Evolutionary conservation across 2,888 invertebrate genomes (phyloP), one percentile per base, ranked within the genome.

Genomic region (Drosophila phalerata): DNA sequence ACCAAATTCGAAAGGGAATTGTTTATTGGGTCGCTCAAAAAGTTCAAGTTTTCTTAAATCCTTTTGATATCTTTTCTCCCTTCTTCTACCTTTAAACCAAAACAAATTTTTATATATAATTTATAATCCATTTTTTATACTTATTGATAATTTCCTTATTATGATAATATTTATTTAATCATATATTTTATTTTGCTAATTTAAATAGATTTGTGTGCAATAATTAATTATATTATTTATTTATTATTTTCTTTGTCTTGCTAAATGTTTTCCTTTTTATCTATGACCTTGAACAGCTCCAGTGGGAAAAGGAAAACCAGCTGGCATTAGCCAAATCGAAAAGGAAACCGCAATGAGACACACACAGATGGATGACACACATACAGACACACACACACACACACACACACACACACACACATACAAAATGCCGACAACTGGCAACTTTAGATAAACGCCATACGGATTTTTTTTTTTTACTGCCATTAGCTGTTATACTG

Each of bases 381-480:
- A 25, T 47, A 55, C 34, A 37, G 17, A 56, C n/a, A 48, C 51
- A 19, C 19, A n/a, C n/a, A n/a, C n/a, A n/a, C n/a, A 40, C 13
- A 6, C 42, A 57, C 22, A 53, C 34, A 22, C 32, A 48, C 19
- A 43, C 32, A 48, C 15, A 34, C 42, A 40, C 11, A 37, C 28
- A 34, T 17, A 19, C 53, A 38, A 42, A 72, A 68, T 73, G 70
- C 61, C 81, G 72, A 56, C 73, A 76, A 64, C 83, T 81, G 87
- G 67, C 69, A 81, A 68, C 69, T 72, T 74, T 49, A 84, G 74
- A 80, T 86, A 86, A 75, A 71, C 77, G 68, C 73, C 67, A 70
- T 67, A 64, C 65, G 75, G 63, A 55, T 71, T 73, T 81, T 58
- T 22, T 58, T 22, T 22, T 22, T 48, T 63, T 55, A 57, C 51